phyloP scores from a whole-genome alignment of 1,140 invertebrate genomes.

The Wasmannia auropunctata region DNA sequence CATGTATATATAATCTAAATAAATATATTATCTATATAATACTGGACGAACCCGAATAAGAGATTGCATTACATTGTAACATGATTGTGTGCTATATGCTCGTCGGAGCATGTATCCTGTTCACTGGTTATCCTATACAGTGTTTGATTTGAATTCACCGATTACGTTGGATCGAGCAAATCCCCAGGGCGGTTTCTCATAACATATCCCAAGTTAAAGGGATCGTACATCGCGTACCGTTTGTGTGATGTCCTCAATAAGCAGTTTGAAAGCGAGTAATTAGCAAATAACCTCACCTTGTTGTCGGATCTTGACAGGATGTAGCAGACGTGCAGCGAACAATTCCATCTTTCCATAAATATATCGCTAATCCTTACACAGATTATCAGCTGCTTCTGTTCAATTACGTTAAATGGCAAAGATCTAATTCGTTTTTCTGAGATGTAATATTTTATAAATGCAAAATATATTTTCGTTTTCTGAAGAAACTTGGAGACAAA shows the following conservation, averaged over 20 bases:
- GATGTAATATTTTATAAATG: too few species aligned
- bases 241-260: slow-evolving; percentile 43
- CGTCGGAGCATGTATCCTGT: neutral
- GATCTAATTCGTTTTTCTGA: neutral
- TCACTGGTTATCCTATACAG: slow-evolving; percentile 16
- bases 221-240: neutral
- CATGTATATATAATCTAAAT: slow-evolving; percentile 21
- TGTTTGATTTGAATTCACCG: slow-evolving; percentile 53
- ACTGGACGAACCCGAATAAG: neutral
- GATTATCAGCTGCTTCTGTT: neutral
- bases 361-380: neutral
- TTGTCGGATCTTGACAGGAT: slow-evolving; percentile 27
- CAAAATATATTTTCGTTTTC: neutral
- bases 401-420: neutral
- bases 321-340: neutral
- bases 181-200: neutral
- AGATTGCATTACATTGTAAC: slow-evolving; percentile 8
- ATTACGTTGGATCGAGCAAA: slow-evolving; percentile 47
- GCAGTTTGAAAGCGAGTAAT: slow-evolving; percentile 62
- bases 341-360: neutral
- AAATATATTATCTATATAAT: too few species aligned
- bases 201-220: slow-evolving; percentile 44
- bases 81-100: slow-evolving; percentile 5
- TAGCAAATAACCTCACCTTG: slow-evolving; percentile 32
- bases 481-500: neutral